Evolutionary conservation across 2,888 invertebrate species (phyloP), one percentile per base, ranked within the genome.

Genomic region (Hirtodrosophila confusa): DNA sequence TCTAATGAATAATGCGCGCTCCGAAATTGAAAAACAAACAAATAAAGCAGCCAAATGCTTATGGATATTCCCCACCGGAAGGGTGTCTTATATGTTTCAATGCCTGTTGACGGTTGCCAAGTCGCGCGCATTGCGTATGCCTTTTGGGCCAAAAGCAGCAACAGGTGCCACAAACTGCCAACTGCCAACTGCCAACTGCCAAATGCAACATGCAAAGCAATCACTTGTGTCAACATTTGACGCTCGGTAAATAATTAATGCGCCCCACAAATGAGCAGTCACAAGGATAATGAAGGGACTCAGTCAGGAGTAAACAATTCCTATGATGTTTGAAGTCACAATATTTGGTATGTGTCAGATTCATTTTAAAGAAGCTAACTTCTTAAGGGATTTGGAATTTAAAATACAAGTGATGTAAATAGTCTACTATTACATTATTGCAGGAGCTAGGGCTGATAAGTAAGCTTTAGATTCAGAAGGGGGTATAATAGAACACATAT

Each of bases 21-120:
- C 48, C 61, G 58, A 75, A 88, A 87, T 88, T 80, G 86, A 80
- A 86, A 88, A 88, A 68, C 85, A 88, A 88, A 86, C 78, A 88
- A 80, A 84, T 88, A 77, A 85, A 57, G 17, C 40, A 53, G 27
- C 57, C 33, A 36, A 57, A 61, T 61, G 54, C 47, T 55, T 49
- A 45, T 55, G 51, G 24, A 48, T 35, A 43, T n/a, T n/a, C 17
- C 29, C 50, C 36, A 37, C 24, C 6, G 35, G 53, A 41, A 35
- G 6, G 41, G 45, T 6, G 27, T n/a, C 1, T 17, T 17, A 17
- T 17, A 17, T 4, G 11, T 24, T 39, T 43, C 44, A 48, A 17
- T 27, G 44, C 33, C 40, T 40, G 44, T 35, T 47, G 47, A 50
- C 27, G 35, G 17, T 17, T 17, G 17, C 17, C 17, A 17, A 17